Evolutionary conservation across 2,113 vertebrate genomes (phyloP).

Genomic region (Bathybates hornii): DNA sequence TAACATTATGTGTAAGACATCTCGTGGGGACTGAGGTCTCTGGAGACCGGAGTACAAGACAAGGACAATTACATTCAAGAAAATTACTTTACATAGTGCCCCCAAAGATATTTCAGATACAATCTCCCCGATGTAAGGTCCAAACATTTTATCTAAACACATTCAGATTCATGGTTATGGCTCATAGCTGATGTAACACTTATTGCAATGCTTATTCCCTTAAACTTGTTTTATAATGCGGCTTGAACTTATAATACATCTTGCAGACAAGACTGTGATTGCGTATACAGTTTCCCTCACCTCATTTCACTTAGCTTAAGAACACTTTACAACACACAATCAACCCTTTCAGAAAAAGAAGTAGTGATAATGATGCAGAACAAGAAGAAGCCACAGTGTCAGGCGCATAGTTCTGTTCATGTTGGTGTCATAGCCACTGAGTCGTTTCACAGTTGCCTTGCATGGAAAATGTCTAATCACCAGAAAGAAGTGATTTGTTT

Average conservation of each 20-base stretch:
- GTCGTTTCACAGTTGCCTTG: background rate
- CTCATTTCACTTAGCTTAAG: background rate
- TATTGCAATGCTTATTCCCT: conserved; percentile 16
- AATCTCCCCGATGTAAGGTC: background rate
- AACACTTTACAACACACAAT: background rate
- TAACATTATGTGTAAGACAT: conserved; percentile 8
- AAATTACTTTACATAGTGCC: conserved; percentile 25
- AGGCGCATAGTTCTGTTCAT: background rate
- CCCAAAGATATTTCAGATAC: conserved; percentile 13
- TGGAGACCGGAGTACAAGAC: conserved; percentile 16
- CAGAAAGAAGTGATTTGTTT: background rate
- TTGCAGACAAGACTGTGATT: conserved; percentile 12
- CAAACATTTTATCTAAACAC: conserved; percentile 42
- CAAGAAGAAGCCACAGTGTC: background rate
- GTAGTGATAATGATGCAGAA: background rate
- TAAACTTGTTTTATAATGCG: conserved; percentile 13
- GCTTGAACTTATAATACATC: background rate
- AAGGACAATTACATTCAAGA: conserved; percentile 33
- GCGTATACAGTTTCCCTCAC: background rate
- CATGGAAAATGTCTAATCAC: background rate
- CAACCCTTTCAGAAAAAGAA: background rate
- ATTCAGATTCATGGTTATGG: conserved; percentile 13
- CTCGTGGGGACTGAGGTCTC: conserved; percentile 17
- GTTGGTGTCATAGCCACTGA: background rate
- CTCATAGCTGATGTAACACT: conserved; percentile 26